These are phyloP conservation scores for Podarcis siculus DNA, from an alignment of 2,797 vertebrate species.

Conservation along the genomic window DNA sequence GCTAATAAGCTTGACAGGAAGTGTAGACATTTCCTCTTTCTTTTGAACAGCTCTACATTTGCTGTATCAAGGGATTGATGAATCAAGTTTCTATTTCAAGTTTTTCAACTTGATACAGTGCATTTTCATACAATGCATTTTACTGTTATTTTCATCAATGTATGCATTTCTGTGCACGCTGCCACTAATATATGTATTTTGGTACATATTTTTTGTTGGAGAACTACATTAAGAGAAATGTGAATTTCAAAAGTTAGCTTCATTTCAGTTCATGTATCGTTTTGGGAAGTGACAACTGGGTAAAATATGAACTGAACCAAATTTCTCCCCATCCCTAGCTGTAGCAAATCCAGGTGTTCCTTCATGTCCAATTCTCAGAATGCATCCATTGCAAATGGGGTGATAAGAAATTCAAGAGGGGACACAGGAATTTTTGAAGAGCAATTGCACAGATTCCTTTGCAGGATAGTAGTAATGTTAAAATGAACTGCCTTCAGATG, in stretches of 20 bases:
- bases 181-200: too few species aligned
- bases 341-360: slow-evolving; percentile 9
- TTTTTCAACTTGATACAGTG: too few species aligned
- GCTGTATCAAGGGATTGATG: too few species aligned
- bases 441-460: background rate
- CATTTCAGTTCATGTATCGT: too few species aligned
- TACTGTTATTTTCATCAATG: background rate
- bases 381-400: background rate
- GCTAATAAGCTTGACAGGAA: background rate
- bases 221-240: too few species aligned
- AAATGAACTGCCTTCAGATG: too few species aligned
- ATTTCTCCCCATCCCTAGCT: too few species aligned
- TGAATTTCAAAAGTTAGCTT: too few species aligned
- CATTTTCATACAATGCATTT: background rate
- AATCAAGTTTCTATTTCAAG: too few species aligned
- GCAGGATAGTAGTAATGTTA: fast-evolving
- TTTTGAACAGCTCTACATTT: slow-evolving; percentile 3
- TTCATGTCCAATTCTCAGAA: background rate
- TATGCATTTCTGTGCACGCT: background rate
- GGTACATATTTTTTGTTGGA: too few species aligned
- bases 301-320: too few species aligned
- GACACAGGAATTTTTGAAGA: background rate
- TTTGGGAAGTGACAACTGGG: too few species aligned
- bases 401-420: background rate
- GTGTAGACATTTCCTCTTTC: background rate